Conservation (phyloP, 2,797 vertebrate genomes). For the Tragopan temminckii region DNA sequence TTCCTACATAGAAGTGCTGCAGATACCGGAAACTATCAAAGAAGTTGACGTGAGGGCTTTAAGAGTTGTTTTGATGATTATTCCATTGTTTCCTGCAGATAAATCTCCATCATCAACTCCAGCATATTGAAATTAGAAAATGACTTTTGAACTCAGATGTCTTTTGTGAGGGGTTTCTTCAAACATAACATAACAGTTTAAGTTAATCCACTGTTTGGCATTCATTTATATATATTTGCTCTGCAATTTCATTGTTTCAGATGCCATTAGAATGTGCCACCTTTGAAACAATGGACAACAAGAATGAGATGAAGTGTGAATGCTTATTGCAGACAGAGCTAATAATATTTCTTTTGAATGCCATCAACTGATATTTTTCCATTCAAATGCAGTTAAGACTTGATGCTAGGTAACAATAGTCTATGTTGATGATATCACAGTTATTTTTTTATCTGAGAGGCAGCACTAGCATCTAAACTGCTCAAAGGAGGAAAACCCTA, state of each 20-base stretch:
- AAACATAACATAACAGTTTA: conserved; percentile 23
- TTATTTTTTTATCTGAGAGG: neutral
- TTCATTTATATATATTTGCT: conserved; percentile 65
- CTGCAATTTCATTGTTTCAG: conserved; percentile 73
- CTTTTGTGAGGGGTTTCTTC: conserved; percentile 49
- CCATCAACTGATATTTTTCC: conserved; percentile 70
- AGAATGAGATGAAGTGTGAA: conserved; percentile 59
- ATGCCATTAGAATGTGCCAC: conserved; percentile 57
- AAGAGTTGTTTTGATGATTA: conserved; percentile 3
- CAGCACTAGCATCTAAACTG: neutral
- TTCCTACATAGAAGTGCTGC: conserved; percentile 48
- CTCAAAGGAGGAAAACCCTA: neutral
- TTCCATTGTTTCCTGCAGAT: conserved; percentile 67
- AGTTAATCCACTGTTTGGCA: conserved; percentile 52
- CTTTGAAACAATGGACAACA: conserved; percentile 72
- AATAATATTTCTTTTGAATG: conserved; percentile 70
- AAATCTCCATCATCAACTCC: conserved; percentile 70
- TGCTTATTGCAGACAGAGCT: conserved; percentile 67
- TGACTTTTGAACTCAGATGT: conserved; percentile 5
- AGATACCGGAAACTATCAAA: conserved; percentile 41
- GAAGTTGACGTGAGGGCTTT: neutral
- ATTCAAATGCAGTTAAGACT: neutral
- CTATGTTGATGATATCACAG: neutral
- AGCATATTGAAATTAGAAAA: conserved; percentile 54
- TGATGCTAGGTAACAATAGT: neutral